Conservation (phyloP, 2,113 vertebrate species). For the Ailurus styani region DNA sequence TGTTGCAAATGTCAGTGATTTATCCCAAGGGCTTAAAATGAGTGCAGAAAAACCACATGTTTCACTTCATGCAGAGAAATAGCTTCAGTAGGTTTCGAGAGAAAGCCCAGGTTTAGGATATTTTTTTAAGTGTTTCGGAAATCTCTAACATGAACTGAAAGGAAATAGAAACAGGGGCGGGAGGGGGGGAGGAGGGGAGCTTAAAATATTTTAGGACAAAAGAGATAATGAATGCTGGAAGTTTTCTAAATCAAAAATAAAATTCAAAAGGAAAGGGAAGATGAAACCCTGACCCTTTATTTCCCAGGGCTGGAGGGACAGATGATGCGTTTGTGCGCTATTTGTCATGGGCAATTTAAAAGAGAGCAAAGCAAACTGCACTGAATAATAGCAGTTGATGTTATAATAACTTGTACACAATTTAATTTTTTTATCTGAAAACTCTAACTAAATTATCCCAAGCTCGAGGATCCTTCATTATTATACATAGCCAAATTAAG, state of each 20-base stretch:
- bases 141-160: constrained; percentile 63
- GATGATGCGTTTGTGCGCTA: constrained; percentile 59
- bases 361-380: constrained; percentile 31
- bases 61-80: constrained; percentile 79
- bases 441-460: constrained; percentile 72
- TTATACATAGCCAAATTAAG: constrained; percentile 77
- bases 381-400: constrained; percentile 63
- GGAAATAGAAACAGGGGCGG: constrained; percentile 19
- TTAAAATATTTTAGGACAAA: constrained; percentile 26
- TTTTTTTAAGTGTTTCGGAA: constrained; percentile 59
- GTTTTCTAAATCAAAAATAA: constrained; percentile 53
- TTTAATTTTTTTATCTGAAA: constrained; percentile 79
- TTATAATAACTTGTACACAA: constrained; percentile 70
- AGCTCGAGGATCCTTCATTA: constrained; percentile 77
- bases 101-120: constrained; percentile 69
- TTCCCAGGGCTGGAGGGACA: constrained; percentile 63
- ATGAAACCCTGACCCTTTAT: constrained; percentile 51
- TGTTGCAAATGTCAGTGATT: constrained; percentile 83
- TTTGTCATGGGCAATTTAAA: constrained; percentile 73
- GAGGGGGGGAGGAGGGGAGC: background rate
- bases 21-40: constrained; percentile 81
- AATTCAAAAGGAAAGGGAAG: constrained; percentile 55
- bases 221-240: constrained; percentile 65
- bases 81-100: constrained; percentile 66
- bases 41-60: constrained; percentile 82